Conservation (phyloP, 2,888 invertebrate genomes). For the Eugnorisma glareosa region DNA sequence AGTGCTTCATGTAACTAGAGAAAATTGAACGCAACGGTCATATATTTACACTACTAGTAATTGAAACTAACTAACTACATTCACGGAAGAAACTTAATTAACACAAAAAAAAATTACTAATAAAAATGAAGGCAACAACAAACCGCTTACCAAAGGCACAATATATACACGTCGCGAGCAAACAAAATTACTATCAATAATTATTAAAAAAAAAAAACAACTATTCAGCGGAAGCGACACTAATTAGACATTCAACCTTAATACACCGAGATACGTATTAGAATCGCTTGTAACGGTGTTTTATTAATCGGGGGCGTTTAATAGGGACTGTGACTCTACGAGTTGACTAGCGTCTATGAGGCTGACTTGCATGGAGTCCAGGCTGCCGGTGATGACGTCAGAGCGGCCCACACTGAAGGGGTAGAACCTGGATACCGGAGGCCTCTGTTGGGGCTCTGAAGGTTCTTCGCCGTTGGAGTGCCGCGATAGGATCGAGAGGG, state of each 20-base stretch:
- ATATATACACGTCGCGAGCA: constrained; percentile 50
- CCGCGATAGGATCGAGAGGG: constrained; percentile 80
- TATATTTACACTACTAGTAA: constrained; percentile 27
- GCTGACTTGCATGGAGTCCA: constrained; percentile 90
- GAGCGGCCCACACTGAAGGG: constrained; percentile 82
- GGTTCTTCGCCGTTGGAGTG: constrained; percentile 74
- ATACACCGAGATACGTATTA: constrained; percentile 46
- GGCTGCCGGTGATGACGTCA: constrained; percentile 65
- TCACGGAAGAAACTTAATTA: constrained; percentile 6
- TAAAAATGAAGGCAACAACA: constrained; percentile 31
- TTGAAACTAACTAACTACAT: constrained; percentile 20
- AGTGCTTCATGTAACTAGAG: neutral
- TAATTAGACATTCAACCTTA: constrained; percentile 44
- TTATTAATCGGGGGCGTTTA: constrained; percentile 92
- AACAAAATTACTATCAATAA: constrained; percentile 41
- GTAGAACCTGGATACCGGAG: constrained; percentile 82
- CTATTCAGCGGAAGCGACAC: constrained; percentile 43
- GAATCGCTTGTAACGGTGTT: constrained; percentile 46
- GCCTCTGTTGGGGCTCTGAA: constrained; percentile 54
- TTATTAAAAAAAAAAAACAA: constrained; percentile 24
- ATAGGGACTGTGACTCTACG: constrained; percentile 93
- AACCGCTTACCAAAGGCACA: constrained; percentile 39
- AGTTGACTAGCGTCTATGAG: constrained; percentile 91
- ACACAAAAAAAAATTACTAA: neutral
- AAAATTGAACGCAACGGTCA: neutral